Percentiles rank a stretch among this genome's conserved stretches.
These are phyloP conservation scores for Cantharis flavilabris DNA, from an alignment of 2,888 invertebrate species.

Conservation along the genomic window DNA sequence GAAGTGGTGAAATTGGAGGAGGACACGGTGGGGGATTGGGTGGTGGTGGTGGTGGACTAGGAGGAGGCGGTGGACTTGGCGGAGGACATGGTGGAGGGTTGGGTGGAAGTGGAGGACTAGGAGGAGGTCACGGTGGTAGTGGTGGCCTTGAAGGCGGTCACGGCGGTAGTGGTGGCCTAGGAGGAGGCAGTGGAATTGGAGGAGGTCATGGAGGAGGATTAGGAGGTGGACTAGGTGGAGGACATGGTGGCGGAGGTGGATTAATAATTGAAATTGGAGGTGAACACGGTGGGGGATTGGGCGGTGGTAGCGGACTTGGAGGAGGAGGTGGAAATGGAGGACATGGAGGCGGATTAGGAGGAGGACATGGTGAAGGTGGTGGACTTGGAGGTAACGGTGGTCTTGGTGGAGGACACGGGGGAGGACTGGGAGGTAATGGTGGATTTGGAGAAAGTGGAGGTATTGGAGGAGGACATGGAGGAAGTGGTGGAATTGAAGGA, in stretches of 20 bases:
- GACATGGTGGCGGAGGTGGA: neutral
- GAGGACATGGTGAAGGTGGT: neutral
- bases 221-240: neutral
- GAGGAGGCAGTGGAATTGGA: neutral
- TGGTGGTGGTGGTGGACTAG: neutral
- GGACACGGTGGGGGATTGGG: neutral
- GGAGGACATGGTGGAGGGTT: neutral
- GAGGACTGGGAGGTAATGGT: neutral
- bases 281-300: neutral
- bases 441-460: constrained; percentile 4
- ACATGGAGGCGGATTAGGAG: neutral
- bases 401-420: neutral
- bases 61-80: neutral
- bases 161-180: neutral
- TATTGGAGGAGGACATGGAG: neutral
- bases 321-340: neutral
- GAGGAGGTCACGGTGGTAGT: neutral
- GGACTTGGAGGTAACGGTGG: neutral
- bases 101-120: neutral
- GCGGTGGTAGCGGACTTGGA: constrained; percentile 3
- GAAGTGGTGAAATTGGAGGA: neutral
- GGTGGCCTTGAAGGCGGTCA: no score
- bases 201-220: neutral
- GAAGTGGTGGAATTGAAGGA: constrained; percentile 5
- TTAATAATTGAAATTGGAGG: neutral